phyloP scores from a whole-genome alignment of 2,113 vertebrate species.

The Caranx ignobilis region DNA sequence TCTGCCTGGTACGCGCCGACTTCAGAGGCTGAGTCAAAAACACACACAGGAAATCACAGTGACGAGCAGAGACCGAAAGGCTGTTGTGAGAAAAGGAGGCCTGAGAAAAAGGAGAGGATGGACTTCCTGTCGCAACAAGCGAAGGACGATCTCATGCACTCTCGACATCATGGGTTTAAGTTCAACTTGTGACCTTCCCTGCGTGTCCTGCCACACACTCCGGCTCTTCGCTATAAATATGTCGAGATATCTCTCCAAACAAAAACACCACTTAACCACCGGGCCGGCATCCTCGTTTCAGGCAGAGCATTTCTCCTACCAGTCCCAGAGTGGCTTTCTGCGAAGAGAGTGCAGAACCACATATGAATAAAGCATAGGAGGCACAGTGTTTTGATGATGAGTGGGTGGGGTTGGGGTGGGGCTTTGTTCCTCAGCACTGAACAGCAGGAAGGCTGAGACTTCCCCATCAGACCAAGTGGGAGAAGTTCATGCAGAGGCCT shows the following conservation, averaged over 20 bases:
- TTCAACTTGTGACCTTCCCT: slow-evolving; percentile 5
- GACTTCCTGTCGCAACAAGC: slow-evolving; percentile 45
- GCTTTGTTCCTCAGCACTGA: slow-evolving; percentile 27
- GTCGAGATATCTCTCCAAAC: neutral
- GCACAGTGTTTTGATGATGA: slow-evolving; percentile 50
- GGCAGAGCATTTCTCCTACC: slow-evolving; percentile 36
- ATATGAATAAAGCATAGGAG: slow-evolving; percentile 52
- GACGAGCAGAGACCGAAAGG: slow-evolving; percentile 13
- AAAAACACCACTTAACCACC: slow-evolving; percentile 22
- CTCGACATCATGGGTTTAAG: neutral
- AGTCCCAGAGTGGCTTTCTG: slow-evolving; percentile 49
- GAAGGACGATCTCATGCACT: neutral
- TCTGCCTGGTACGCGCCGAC: slow-evolving; percentile 11
- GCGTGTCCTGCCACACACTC: neutral
- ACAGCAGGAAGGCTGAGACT: slow-evolving; percentile 12
- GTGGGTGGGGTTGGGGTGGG: slow-evolving; percentile 10
- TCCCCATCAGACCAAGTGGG: slow-evolving; percentile 49
- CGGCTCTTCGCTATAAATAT: neutral
- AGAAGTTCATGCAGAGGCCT: slow-evolving; percentile 39
- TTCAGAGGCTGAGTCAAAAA: slow-evolving; percentile 17
- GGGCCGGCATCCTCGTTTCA: neutral
- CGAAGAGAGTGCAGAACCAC: slow-evolving; percentile 24
- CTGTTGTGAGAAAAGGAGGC: slow-evolving; percentile 23
- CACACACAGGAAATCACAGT: slow-evolving; percentile 44
- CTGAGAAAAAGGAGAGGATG: slow-evolving; percentile 31